A percentile compares a stretch with the other conserved stretches of the same genome.
These are phyloP conservation scores for Odocoileus hemionus DNA, from an alignment of 2,113 vertebrate genomes.

Conservation along the genomic window DNA sequence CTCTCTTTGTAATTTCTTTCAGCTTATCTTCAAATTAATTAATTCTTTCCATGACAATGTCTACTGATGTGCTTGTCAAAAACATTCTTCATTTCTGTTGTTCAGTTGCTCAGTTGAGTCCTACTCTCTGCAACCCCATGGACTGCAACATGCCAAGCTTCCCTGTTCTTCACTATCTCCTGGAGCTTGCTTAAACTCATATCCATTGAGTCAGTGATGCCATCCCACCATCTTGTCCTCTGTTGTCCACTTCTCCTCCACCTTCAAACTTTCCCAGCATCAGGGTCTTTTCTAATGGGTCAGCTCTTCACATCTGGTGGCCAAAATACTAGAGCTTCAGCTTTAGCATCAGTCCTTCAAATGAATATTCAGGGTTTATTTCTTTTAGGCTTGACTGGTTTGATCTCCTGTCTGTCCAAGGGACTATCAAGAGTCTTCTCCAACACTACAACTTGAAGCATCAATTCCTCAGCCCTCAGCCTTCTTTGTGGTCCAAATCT, in stretches of 20 bases:
- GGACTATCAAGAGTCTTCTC: not conserved
- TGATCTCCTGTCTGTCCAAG: not conserved
- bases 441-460: not conserved
- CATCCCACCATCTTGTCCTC: not conserved
- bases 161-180: not conserved
- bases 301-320: not conserved
- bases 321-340: not conserved
- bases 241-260: rapidly evolving
- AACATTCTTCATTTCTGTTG: not conserved
- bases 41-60: not conserved
- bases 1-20: not conserved
- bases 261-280: not conserved
- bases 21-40: not conserved
- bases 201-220: not conserved
- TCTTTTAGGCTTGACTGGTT: not conserved
- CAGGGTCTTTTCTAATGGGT: not conserved
- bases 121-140: not conserved
- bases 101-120: not conserved
- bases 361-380: not conserved
- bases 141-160: not conserved
- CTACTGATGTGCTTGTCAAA: not conserved
- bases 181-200: not conserved
- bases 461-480: not conserved
- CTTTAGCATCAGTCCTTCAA: not conserved
- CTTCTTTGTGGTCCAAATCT: not conserved